Evolutionary conservation across 2,888 invertebrate species (phyloP).

Genomic region (Oxyteleia sp.): DNA sequence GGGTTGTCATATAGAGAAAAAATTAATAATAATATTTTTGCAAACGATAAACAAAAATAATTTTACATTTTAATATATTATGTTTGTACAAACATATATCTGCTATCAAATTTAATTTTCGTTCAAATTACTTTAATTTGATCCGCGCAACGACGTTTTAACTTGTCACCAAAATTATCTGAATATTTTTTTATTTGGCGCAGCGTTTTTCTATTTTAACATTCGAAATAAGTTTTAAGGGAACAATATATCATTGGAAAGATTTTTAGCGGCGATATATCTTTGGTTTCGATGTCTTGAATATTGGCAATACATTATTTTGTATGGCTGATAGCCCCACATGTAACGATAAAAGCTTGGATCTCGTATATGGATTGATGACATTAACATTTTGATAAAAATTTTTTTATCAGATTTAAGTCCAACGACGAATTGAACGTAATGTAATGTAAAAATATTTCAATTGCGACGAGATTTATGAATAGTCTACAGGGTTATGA

Average conservation of each 20-base stretch:
- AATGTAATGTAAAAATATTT: slow-evolving; percentile 52
- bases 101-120: no score
- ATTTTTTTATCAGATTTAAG: slow-evolving; percentile 19
- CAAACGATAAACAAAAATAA: no score
- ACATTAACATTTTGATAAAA: slow-evolving; percentile 15
- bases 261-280: slow-evolving; percentile 46
- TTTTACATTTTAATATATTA: no score
- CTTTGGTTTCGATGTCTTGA: slow-evolving; percentile 47
- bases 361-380: slow-evolving; percentile 44
- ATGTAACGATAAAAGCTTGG: slow-evolving; percentile 35
- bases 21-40: no score
- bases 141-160: no score
- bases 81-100: no score
- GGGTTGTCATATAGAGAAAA: no score
- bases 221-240: slow-evolving; percentile 29
- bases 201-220: neutral
- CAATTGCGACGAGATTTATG: slow-evolving; percentile 49
- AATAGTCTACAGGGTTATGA: no score
- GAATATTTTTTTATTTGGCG: neutral
- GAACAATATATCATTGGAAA: slow-evolving; percentile 29
- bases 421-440: neutral
- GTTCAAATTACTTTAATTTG: no score
- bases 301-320: slow-evolving; percentile 56
- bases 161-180: neutral
- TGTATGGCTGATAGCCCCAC: slow-evolving; percentile 27